Percentiles rank a stretch among this genome's conserved stretches.
Conservation (phyloP, 1,140 invertebrate genomes). For the Apis cerana region DNA sequence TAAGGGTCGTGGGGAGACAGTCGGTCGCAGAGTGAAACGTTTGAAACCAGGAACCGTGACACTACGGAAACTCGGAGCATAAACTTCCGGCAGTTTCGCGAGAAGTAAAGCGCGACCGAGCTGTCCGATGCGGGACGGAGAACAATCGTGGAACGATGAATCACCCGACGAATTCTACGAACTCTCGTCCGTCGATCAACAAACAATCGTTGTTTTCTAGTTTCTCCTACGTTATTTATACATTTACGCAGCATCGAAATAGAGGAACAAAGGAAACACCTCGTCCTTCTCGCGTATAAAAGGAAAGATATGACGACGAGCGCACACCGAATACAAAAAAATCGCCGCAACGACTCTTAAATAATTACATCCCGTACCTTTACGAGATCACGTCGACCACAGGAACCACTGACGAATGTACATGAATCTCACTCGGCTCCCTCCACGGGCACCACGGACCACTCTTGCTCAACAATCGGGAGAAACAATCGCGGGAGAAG, state of each 20-base stretch:
- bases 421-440: too few species aligned
- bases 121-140: not conserved
- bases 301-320: not conserved
- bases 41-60: not conserved
- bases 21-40: not conserved
- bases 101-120: not conserved
- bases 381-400: too few species aligned
- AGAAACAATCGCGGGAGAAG: too few species aligned
- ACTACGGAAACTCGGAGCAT: not conserved
- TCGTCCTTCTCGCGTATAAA: not conserved
- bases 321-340: too few species aligned
- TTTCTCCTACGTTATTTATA: not conserved
- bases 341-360: too few species aligned
- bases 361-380: too few species aligned
- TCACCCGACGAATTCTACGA: not conserved
- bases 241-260: not conserved
- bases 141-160: constrained; percentile 4
- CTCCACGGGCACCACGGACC: too few species aligned
- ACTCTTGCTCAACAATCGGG: too few species aligned
- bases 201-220: not conserved
- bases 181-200: not conserved
- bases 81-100: not conserved
- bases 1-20: not conserved
- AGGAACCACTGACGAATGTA: too few species aligned
- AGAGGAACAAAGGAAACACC: not conserved